These are phyloP conservation scores for Prosapia bicincta DNA, from an alignment of 2,888 invertebrate species.

Conservation along the genomic window DNA sequence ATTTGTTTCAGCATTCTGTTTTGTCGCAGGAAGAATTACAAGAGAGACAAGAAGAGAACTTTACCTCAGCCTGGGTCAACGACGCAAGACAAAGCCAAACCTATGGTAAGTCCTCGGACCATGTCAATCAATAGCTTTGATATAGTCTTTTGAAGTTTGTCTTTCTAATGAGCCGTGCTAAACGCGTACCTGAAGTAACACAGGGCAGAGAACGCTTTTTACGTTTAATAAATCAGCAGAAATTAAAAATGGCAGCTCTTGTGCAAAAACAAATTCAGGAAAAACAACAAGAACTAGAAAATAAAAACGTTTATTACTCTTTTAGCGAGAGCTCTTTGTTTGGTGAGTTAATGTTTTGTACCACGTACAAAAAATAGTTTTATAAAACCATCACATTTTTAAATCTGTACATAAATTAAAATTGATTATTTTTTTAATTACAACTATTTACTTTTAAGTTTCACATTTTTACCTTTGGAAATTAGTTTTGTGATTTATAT, in stretches of 20 bases:
- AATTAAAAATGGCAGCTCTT: constrained; percentile 2
- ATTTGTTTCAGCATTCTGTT: neutral
- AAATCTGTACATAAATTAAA: too few species aligned
- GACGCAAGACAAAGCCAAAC: constrained; percentile 44
- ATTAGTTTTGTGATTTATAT: too few species aligned
- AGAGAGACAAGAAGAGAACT: constrained; percentile 33
- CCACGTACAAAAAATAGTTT: too few species aligned
- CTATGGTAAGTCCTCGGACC: constrained; percentile 5
- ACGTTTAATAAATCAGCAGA: constrained; percentile 9
- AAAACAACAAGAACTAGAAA: neutral
- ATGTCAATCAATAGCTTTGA: neutral
- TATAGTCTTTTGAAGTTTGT: neutral
- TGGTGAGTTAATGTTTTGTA: constrained; percentile 8
- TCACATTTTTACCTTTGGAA: too few species aligned
- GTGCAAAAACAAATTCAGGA: neutral
- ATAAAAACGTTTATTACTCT: constrained; percentile 3
- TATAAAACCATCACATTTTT: too few species aligned
- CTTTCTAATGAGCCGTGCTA: neutral
- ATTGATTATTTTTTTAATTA: too few species aligned
- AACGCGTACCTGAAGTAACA: neutral
- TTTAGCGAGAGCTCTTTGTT: neutral
- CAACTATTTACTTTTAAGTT: too few species aligned
- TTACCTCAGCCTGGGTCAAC: constrained; percentile 33
- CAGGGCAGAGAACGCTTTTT: constrained; percentile 6
- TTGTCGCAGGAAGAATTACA: constrained; percentile 43